These are phyloP conservation scores for Decapterus maruadsi DNA, from an alignment of 2,797 vertebrate genomes.

Conservation along the genomic window DNA sequence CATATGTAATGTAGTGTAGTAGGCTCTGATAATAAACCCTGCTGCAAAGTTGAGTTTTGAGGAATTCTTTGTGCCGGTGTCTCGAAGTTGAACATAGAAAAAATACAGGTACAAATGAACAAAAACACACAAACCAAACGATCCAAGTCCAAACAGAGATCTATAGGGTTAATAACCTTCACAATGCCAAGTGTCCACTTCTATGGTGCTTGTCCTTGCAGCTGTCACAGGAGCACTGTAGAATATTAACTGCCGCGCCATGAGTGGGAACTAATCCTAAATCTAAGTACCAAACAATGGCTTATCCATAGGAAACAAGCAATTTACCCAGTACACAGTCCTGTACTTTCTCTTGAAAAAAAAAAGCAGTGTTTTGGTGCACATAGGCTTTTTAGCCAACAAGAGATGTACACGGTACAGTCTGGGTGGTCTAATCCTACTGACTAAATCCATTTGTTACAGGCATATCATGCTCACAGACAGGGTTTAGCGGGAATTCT, in stretches of 20 bases:
- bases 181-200: not conserved
- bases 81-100: not conserved
- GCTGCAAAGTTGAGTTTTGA: not conserved
- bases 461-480: conserved; percentile 37
- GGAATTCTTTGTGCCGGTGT: not conserved
- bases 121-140: no score
- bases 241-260: not conserved
- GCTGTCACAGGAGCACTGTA: no score
- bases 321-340: not conserved
- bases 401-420: conserved; percentile 10
- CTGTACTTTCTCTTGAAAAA: not conserved
- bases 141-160: no score
- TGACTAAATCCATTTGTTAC: conserved; percentile 54
- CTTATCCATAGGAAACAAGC: not conserved
- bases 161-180: no score
- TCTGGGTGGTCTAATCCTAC: conserved; percentile 34
- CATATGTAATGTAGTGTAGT: conserved; percentile 14
- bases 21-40: conserved; percentile 10
- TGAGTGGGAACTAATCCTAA: not conserved
- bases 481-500: conserved; percentile 27
- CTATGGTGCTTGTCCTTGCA: not conserved
- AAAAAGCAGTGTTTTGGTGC: conserved; percentile 6
- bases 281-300: not conserved
- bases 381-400: conserved; percentile 1
- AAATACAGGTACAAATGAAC: no score